Evolutionary conservation across 2,113 vertebrate species (phyloP).

Genomic region (Tenebrosternarchus preto): DNA sequence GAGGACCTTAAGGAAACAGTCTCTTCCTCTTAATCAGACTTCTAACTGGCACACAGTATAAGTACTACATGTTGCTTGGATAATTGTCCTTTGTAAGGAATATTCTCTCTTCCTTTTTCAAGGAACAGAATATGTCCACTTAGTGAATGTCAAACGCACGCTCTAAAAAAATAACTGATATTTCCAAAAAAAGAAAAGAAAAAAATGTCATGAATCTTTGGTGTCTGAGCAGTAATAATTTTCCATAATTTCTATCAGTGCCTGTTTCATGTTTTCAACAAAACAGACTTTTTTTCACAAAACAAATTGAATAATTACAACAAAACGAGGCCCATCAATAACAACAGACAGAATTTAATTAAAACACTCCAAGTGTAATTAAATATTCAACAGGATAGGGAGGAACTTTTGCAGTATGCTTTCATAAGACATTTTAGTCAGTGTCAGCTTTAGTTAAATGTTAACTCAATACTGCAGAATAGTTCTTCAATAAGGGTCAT

Average conservation of each 20-base stretch:
- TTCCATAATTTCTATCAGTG: conserved; percentile 16
- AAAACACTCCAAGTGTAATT: conserved; percentile 26
- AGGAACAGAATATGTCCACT: not conserved
- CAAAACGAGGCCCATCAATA: not conserved
- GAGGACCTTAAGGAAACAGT: conserved; percentile 1
- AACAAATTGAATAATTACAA: conserved; percentile 3
- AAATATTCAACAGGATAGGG: conserved; percentile 30
- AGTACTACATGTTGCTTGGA: not conserved
- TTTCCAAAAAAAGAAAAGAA: not conserved
- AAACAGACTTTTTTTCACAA: not conserved
- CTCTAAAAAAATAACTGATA: not conserved
- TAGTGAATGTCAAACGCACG: not conserved
- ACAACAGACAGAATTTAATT: conserved; percentile 18
- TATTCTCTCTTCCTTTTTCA: not conserved
- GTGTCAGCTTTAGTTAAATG: not conserved
- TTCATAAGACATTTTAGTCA: conserved; percentile 8
- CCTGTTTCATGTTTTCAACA: not conserved
- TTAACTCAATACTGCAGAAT: too few relatives aligned
- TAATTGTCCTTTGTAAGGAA: not conserved
- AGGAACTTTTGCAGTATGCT: not conserved
- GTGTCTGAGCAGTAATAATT: too few relatives aligned
- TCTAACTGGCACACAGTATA: conserved; percentile 7
- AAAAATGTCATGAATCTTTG: not conserved
- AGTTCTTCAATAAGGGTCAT: not conserved
- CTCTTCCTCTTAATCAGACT: conserved; percentile 25